These are phyloP conservation scores for Anthophora plumipes DNA, from an alignment of 2,888 invertebrate species.

Conservation along the genomic window DNA sequence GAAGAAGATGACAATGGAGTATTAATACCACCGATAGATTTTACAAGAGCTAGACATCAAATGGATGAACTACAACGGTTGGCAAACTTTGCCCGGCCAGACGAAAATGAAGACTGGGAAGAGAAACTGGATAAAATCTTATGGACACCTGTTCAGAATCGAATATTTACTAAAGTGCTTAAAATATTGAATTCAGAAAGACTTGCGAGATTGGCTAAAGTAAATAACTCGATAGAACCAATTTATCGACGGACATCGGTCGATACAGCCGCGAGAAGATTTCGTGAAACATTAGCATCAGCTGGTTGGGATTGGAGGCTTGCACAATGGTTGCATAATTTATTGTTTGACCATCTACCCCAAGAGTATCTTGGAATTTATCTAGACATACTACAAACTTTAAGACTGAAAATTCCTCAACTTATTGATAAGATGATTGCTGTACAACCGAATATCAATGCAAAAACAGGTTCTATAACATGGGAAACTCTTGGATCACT, in stretches of 20 bases:
- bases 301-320: conserved; percentile 90
- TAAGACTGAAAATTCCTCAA: conserved; percentile 89
- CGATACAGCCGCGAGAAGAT: conserved; percentile 89
- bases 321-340: conserved; percentile 91
- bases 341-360: conserved; percentile 89
- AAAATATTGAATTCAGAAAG: conserved; percentile 89
- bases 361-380: conserved; percentile 89
- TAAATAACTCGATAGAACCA: conserved; percentile 88
- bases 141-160: conserved; percentile 89
- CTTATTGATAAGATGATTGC: conserved; percentile 91
- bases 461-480: conserved; percentile 85
- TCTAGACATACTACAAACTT: conserved; percentile 90
- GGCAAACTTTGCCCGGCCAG: conserved; percentile 87
- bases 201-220: conserved; percentile 88
- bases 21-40: conserved; percentile 86
- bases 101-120: conserved; percentile 89
- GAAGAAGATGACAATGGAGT: conserved; percentile 81
- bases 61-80: conserved; percentile 91
- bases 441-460: conserved; percentile 85
- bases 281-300: conserved; percentile 89
- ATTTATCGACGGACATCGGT: conserved; percentile 89
- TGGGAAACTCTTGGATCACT: conserved; percentile 89
- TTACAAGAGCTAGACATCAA: conserved; percentile 86
- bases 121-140: conserved; percentile 86
- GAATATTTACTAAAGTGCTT: conserved; percentile 88